Evolutionary conservation across 2,797 vertebrate species (phyloP), one percentile per base, ranked within the genome.

Genomic region (Myotis findleyi): DNA sequence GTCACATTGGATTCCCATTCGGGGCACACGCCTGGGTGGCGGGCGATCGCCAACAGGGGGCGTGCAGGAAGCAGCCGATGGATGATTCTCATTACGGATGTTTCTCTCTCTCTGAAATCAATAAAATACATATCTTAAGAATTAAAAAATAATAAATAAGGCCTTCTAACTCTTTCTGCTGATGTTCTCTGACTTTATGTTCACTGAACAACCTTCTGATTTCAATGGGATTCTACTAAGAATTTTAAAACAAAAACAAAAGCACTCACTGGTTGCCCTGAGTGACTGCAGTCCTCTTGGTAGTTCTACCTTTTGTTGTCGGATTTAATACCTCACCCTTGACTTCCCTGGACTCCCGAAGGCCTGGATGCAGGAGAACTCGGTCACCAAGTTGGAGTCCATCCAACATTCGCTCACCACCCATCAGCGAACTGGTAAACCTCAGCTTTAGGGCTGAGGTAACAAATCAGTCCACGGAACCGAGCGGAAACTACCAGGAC

Each of bases 321-420:
- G 76, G 23, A 86, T 92, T 95, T 87, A 94, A 76, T 80, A 55
- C 71, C 84, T 38, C 23, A 51, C 47, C 66, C 49, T 94, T 94
- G 79, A 49, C 71, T 87, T 94, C 80, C 71, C n/a, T 68, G 66
- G 62, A 84, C 13, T 89, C 84, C 92, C 38, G 21, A 81, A 55
- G 93, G 80, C 14, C 38, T 81, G 3, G 89, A 55, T 81, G 87
- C 72, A 77, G 41, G 85, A 95, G 51, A 93, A 96, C 30, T 14
- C 68, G 16, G 41, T 49, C 41, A 62, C 21, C 25, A 84, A n/a
- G n/a, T n/a, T n/a, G n/a, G n/a, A n/a, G n/a, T n/a, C n/a, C n/a
- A n/a, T n/a, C n/a, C n/a, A n/a, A n/a, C n/a, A n/a, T n/a, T n/a
- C n/a, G n/a, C 47, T 84, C 41, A 89, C 59, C 64, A 33, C 62